phyloP scores from a whole-genome alignment of 2,888 invertebrate genomes.

The Erpobdella octoculata region DNA sequence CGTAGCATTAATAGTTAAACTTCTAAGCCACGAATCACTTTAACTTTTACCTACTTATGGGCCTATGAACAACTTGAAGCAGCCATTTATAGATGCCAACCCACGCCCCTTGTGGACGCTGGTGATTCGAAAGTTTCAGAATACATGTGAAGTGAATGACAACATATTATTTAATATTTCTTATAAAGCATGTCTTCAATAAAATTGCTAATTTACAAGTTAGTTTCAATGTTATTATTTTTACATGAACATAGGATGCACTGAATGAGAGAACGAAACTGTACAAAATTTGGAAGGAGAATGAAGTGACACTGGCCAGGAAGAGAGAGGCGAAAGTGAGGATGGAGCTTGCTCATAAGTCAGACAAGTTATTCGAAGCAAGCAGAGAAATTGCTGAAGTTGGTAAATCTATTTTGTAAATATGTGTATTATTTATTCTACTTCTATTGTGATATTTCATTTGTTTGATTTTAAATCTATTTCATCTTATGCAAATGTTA shows the following conservation, averaged over 20 bases:
- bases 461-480: background rate
- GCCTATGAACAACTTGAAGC: no score
- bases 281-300: conserved; percentile 97
- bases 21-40: no score
- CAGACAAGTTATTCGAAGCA: conserved; percentile 80
- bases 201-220: background rate
- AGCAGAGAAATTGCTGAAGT: conserved; percentile 86
- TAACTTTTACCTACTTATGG: no score
- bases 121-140: no score
- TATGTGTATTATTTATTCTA: background rate
- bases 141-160: no score
- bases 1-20: no score
- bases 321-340: conserved; percentile 88
- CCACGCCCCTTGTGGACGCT: no score
- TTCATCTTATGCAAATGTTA: no score
- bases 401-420: conserved; percentile 36
- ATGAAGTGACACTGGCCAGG: conserved; percentile 84
- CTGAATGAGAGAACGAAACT: conserved; percentile 69
- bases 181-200: no score
- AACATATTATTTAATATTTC: no score
- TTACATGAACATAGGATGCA: conserved; percentile 56
- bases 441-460: background rate
- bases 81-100: no score
- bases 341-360: conserved; percentile 76
- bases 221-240: background rate